These are phyloP conservation scores for Tragelaphus oryx DNA, from an alignment of 2,797 vertebrate species.

Conservation along the genomic window DNA sequence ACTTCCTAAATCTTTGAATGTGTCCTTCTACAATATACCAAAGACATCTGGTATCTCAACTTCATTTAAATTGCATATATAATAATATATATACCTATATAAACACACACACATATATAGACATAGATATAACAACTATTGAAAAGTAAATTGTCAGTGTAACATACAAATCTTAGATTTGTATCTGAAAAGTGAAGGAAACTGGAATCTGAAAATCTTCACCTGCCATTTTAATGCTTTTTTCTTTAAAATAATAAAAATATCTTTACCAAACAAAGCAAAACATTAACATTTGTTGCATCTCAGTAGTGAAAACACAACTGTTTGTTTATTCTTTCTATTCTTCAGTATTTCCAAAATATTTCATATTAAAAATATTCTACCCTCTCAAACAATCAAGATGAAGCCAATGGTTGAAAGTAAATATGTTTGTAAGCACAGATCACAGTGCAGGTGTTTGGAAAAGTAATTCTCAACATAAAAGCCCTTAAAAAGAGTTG, in stretches of 20 bases:
- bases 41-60: background rate
- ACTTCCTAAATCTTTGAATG: background rate
- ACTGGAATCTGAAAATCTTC: background rate
- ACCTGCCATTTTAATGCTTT: background rate
- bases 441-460: background rate
- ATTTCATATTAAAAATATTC: conserved; percentile 49
- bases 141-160: background rate
- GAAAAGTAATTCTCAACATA: conserved; percentile 14
- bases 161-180: background rate
- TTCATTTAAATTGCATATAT: background rate
- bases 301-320: conserved; percentile 33
- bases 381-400: background rate
- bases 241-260: conserved; percentile 30
- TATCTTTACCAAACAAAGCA: background rate
- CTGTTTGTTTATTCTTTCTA: conserved; percentile 46
- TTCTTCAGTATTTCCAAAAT: conserved; percentile 47
- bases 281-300: conserved; percentile 44
- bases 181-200: background rate
- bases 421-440: background rate
- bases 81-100: background rate
- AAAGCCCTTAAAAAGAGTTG: background rate
- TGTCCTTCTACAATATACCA: background rate
- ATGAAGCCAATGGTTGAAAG: conserved; percentile 29
- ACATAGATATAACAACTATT: background rate
- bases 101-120: background rate